Evolutionary conservation across 2,797 vertebrate species (phyloP).

Genomic region (Syngnathus rostellatus): DNA sequence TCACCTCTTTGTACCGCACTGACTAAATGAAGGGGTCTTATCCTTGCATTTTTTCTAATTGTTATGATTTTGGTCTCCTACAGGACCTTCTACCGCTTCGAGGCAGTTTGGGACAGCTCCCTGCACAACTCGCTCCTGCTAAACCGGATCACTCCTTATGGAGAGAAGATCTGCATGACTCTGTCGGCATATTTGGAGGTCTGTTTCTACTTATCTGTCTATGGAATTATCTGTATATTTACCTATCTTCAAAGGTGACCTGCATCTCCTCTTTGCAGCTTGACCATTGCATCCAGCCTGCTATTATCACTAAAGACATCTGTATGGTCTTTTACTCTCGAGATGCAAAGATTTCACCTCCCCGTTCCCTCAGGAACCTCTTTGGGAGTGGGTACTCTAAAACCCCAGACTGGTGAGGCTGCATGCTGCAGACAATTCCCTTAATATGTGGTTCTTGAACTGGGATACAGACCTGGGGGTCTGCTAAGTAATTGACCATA

Average conservation of each 20-base stretch:
- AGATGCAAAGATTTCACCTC: slow-evolving; percentile 92
- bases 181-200: slow-evolving; percentile 97
- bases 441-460: neutral
- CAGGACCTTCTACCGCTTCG: slow-evolving; percentile 95
- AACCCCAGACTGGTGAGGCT: slow-evolving; percentile 85
- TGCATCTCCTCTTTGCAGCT: slow-evolving; percentile 67
- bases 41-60: neutral
- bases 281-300: slow-evolving; percentile 97
- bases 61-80: slow-evolving; percentile 1
- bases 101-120: slow-evolving; percentile 98
- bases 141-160: slow-evolving; percentile 91
- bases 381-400: slow-evolving; percentile 95
- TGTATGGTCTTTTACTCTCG: slow-evolving; percentile 98
- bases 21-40: neutral
- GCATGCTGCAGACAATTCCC: neutral
- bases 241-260: neutral
- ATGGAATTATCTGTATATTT: neutral
- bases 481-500: neutral
- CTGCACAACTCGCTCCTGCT: slow-evolving; percentile 96
- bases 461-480: neutral
- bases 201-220: slow-evolving; percentile 23
- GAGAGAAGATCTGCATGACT: slow-evolving; percentile 98
- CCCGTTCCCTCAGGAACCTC: slow-evolving; percentile 88
- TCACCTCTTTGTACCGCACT: slow-evolving; percentile 5
- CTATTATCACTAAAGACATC: slow-evolving; percentile 95